Base-by-base conservation (phyloP, 2,113 vertebrate species). In the Raja brachyura region DNA sequence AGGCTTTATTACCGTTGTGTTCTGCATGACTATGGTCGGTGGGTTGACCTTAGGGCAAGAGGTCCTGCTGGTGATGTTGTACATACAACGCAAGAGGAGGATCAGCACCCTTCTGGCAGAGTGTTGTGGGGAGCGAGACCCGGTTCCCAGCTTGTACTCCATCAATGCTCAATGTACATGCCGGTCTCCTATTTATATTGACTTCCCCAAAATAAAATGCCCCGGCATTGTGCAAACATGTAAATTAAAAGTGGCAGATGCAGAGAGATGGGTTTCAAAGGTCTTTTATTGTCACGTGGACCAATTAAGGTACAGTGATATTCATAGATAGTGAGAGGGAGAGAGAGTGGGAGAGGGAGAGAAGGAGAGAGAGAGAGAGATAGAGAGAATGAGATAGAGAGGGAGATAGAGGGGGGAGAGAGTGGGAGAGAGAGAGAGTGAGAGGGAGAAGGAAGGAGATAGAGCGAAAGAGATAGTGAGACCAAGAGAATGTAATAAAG, bases 101-200 rank as follows among this genome's bases (percentile, higher is more conserved):
- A 18, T 25, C 18, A 48, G 63, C 70, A 28, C 11, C 59, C 83
- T 28, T 31, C 83, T 31, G 83, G 59, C 83, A 31, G 83, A 63
- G 28, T 25, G 22, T 25, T 31, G 88, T 20, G 3, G 68, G 10
- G 33, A 31, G 48, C 18, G 48, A 7, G 48, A 73, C 39, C 33
- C 22, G 88, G 88, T 92, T 92, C 88, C 88, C 88, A 92, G 88
- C 66, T 39, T 70, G 59, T 4, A 63, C n/a, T 66, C 83, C 59
- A n/a, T 8, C n/a, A 56, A 66, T 18, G 28, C n/a, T 31, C n/a
- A 31, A 18, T 88, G 6, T 63, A 31, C 28, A 88, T 66, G 83
- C 56, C 56, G 31, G n/a, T 18, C n/a, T 25, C n/a, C 63, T 31
- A 88, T 31, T 88, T 31, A 31, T 14, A 16, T 63, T 88, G 28